These are phyloP conservation scores for Lynx canadensis DNA, from an alignment of 2,113 vertebrate species.

Conservation along the genomic window DNA sequence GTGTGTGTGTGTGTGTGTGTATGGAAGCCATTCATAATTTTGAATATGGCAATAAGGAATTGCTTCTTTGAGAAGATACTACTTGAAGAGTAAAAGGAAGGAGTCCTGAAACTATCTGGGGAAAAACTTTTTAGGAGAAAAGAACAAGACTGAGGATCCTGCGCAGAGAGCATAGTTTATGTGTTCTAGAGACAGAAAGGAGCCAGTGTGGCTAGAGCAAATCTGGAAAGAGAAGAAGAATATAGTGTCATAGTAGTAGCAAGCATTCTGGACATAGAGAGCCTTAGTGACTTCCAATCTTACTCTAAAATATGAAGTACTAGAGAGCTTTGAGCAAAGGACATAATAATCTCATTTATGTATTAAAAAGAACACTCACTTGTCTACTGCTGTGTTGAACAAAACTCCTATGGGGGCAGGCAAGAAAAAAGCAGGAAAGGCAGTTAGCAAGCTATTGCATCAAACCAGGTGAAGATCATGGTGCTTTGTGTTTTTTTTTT, in stretches of 20 bases:
- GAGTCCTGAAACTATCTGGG: not conserved
- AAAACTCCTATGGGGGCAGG: not conserved
- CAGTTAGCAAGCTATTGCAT: not conserved
- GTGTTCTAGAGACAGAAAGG: not conserved
- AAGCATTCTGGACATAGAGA: not conserved
- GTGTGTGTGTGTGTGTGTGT: no score
- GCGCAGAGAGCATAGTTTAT: not conserved
- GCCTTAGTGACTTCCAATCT: not conserved
- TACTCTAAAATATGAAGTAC: not conserved
- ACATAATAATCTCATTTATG: not conserved
- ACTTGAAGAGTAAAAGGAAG: not conserved
- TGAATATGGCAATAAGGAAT: not conserved
- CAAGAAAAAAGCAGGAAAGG: not conserved
- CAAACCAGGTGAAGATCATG: not conserved
- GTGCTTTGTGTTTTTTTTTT: not conserved
- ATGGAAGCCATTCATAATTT: not conserved
- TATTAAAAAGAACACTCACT: not conserved
- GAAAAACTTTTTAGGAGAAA: not conserved
- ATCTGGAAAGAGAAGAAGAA: not conserved
- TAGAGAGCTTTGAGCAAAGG: not conserved
- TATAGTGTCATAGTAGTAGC: not conserved
- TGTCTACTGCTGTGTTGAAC: not conserved
- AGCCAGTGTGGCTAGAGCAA: not conserved
- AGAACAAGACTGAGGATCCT: not conserved
- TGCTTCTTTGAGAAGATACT: not conserved